A percentile compares a stretch with the other conserved stretches of the same genome.
Evolutionary conservation across 2,888 invertebrate species (phyloP).

Genomic region (Zaprionus lineosus): DNA sequence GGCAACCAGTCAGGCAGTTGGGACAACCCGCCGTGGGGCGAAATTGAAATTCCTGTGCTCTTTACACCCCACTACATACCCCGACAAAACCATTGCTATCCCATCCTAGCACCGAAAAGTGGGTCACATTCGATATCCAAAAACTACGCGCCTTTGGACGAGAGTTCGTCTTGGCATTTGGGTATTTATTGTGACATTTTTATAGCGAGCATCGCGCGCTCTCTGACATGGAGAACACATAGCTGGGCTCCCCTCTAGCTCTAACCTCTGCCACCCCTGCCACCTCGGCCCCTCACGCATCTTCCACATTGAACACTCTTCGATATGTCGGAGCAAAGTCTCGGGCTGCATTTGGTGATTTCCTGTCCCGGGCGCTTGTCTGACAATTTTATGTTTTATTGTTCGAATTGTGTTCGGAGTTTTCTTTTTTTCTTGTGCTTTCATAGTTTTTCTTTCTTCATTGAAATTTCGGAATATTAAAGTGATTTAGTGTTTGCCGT

Average conservation of each 20-base stretch:
- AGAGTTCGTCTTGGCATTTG: slow-evolving; percentile 62
- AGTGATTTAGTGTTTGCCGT: slow-evolving; percentile 70
- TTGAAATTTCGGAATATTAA: slow-evolving; percentile 70
- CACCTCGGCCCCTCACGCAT: neutral
- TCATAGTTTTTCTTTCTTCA: slow-evolving; percentile 22
- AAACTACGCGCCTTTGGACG: slow-evolving; percentile 23
- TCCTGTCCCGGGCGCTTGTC: slow-evolving; percentile 48
- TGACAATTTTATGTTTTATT: slow-evolving; percentile 68
- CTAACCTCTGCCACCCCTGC: neutral
- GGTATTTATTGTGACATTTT: slow-evolving; percentile 75
- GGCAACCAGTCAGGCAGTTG: slow-evolving; percentile 45
- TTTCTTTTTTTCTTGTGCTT: slow-evolving; percentile 1
- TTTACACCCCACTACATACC: too few species aligned
- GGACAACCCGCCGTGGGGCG: slow-evolving; percentile 42
- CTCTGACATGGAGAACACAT: slow-evolving; percentile 15
- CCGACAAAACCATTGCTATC: neutral
- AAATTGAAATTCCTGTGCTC: slow-evolving; percentile 64
- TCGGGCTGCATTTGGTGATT: slow-evolving; percentile 59
- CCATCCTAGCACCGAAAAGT: slow-evolving; percentile 5
- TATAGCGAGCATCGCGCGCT: slow-evolving; percentile 53
- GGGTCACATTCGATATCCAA: slow-evolving; percentile 44
- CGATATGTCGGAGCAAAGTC: slow-evolving; percentile 46
- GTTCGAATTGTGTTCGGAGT: slow-evolving; percentile 48
- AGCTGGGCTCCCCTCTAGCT: neutral
- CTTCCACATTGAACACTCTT: slow-evolving; percentile 45